Evolutionary conservation across 1,140 invertebrate genomes (phyloP).

Genomic region (Pseudomyrmex gracilis): DNA sequence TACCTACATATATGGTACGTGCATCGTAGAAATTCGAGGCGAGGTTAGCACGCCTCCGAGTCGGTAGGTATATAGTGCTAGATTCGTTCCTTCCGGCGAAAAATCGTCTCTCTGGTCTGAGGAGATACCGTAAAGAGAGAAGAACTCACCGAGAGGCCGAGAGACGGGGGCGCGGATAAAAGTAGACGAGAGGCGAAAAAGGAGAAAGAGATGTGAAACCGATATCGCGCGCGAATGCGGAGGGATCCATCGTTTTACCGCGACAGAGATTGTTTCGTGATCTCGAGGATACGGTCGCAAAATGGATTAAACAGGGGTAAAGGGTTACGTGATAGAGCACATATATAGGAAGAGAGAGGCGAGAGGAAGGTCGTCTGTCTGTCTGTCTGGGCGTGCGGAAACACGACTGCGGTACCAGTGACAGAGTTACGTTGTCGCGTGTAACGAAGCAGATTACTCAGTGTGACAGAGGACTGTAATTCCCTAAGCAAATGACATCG

Average conservation of each 20-base stretch:
- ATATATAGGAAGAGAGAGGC: background rate
- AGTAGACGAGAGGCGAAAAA: background rate
- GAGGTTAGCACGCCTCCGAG: background rate
- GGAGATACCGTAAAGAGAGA: conserved; percentile 48
- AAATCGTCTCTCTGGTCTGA: conserved; percentile 55
- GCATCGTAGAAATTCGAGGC: conserved; percentile 43
- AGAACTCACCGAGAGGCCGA: background rate
- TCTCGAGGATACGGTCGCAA: conserved; percentile 34
- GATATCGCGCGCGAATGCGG: conserved; percentile 26
- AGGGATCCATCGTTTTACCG: conserved; percentile 45
- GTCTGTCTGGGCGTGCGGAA: background rate
- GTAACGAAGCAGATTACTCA: conserved; percentile 84
- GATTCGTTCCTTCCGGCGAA: conserved; percentile 62
- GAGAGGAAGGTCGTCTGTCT: no score
- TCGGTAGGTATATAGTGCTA: conserved; percentile 25
- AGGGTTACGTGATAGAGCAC: background rate
- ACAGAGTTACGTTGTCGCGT: conserved; percentile 82
- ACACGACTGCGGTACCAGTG: conserved; percentile 73
- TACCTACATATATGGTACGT: background rate
- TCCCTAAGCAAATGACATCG: conserved; percentile 83
- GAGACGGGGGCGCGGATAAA: conserved; percentile 25
- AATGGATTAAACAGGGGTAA: conserved; percentile 66
- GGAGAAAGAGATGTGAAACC: conserved; percentile 23
- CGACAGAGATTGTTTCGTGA: conserved; percentile 57
- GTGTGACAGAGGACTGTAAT: conserved; percentile 83